These are phyloP conservation scores for Dicranocentrus wangi DNA, from an alignment of 2,888 invertebrate species.

Conservation along the genomic window DNA sequence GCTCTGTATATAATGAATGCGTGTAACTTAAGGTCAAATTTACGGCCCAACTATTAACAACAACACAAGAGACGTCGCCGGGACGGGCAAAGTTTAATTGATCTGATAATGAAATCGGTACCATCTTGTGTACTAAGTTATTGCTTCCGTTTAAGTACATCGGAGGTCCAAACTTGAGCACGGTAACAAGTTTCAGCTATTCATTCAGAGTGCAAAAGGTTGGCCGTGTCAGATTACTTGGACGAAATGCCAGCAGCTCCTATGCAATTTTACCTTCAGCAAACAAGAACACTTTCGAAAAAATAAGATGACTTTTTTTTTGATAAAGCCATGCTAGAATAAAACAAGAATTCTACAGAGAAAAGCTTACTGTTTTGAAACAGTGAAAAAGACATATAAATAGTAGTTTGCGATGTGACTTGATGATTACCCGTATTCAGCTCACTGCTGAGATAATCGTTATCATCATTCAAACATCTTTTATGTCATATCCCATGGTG, in stretches of 20 bases:
- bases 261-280: slow-evolving; percentile 4
- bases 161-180: background rate
- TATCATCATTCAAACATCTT: slow-evolving; percentile 51
- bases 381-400: slow-evolving; percentile 31
- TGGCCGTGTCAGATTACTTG: too few species aligned
- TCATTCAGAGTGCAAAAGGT: too few species aligned
- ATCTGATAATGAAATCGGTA: slow-evolving; percentile 46
- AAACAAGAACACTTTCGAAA: slow-evolving; percentile 13
- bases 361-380: slow-evolving; percentile 11
- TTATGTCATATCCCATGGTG: slow-evolving; percentile 47
- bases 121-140: slow-evolving; percentile 42
- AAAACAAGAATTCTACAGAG: slow-evolving; percentile 7
- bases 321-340: background rate
- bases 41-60: background rate
- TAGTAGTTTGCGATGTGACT: slow-evolving; percentile 36
- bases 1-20: too few species aligned
- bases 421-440: slow-evolving; percentile 37
- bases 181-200: background rate
- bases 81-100: slow-evolving; percentile 42
- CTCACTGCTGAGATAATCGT: slow-evolving; percentile 36
- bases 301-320: slow-evolving; percentile 23
- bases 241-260: background rate
- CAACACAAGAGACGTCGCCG: slow-evolving; percentile 12
- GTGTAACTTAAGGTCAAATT: too few species aligned
- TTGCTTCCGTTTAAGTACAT: slow-evolving; percentile 43